Base-by-base conservation (phyloP, 1,140 invertebrate species). In the Macrosteles quadrilineatus region DNA sequence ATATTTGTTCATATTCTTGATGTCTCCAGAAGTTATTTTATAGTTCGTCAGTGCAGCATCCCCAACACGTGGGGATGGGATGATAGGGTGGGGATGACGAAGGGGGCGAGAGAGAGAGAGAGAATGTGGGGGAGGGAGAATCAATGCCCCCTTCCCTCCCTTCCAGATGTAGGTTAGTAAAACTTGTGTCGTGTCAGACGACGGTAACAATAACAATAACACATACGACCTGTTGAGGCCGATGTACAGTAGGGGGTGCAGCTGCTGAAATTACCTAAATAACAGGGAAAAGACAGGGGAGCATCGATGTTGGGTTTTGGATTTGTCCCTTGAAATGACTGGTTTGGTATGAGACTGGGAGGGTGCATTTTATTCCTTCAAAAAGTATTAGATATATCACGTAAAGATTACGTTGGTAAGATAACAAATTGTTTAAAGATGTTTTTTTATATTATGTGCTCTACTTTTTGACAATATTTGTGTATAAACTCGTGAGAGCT, bases 91-190 rank as follows among this genome's bases (percentile, higher is more conserved):
- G 21, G 14, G 21, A 11, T 6, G 47, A 50, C n/a, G 47, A 50
- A 4, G n/a, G 47, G 47, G 14, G 47, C n/a, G 47, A 9, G n/a
- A n/a, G n/a, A 21, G 32, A 14, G 32, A 36, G 14, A 14, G 32
- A 14, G 32, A 14, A 36, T 36, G 14, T 19, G 6, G n/a, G 47
- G 47, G 47, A 11, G 47, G 47, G 47, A 19, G 47, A 21, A 50
- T 50, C 47, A 50, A 50, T 50, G 47, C 47, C 21, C 47, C 47
- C n/a, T n/a, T 19, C n/a, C 47, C 47, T n/a, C 47, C 47, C n/a
- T 9, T 21, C 6, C 21, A 19, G 47, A 50, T 50, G 14, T 50
- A 21, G 47, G 47, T 50, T 50, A 50, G 47, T 50, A 50, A 50
- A 50, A 50, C 47, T 50, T 50, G 47, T 50, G 47, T 21, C 47